Base-by-base conservation (phyloP, 2,888 invertebrate species). In the Dastarcus helophoroides region DNA sequence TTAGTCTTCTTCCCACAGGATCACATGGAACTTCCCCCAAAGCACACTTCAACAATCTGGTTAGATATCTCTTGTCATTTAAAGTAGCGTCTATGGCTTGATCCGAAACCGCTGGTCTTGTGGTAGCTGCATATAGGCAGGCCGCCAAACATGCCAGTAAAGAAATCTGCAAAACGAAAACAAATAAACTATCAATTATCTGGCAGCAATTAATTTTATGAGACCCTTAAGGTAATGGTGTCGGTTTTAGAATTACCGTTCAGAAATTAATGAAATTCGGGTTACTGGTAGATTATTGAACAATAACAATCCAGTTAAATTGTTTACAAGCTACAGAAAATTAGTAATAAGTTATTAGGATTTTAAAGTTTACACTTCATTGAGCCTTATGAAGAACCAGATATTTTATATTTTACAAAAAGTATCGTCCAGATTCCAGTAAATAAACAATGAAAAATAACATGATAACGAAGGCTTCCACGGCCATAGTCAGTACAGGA, bases 1-100 rank as follows among this genome's bases (percentile, higher is more conserved):
- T 80, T 10, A 81, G 61, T 40, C 79, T 65, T 43, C 76, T 71
- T 32, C 81, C 81, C 17, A 80, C 74, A 2, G 78, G 73, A 51
- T 81, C 81, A 43, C 81, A 81, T 0, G 78, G 73, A 1, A 71
- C 79, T 56, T 80, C 79, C 4, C 79, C 78, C 7, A 79, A 62
- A 6, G 79, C 79, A 50, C 81, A 81, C 56, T 79, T 79, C 31
- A 81, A 64, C 53, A 79, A 79, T 42, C 79, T 67, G 56, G 69
- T 69, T 36, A 81, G 69, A 49, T 79, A 81, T 26, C 79, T 65
- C 50, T 73, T 72, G 58, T 81, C 79, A 41, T 66, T 74, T 33
- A 81, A 64, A 1, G 79, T 78, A 24, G 67, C 68, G 22, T 80
- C 76, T 5, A 81, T 60, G 16, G 72, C 71, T 11, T 74, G 72